phyloP scores from a whole-genome alignment of 2,113 vertebrate genomes.

The Capreolus pygargus region DNA sequence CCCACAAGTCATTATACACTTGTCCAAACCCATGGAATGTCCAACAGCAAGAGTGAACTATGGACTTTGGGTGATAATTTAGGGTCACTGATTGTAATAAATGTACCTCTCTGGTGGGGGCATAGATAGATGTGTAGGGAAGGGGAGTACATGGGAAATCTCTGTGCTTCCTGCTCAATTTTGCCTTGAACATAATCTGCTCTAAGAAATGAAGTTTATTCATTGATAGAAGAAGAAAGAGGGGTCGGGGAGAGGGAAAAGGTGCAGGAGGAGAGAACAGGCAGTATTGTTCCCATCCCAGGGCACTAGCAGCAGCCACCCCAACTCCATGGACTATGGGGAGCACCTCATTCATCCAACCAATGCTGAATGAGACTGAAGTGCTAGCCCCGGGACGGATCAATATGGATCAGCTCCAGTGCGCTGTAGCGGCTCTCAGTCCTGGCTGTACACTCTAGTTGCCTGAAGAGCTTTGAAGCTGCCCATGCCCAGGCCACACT shows the following conservation, averaged over 20 bases:
- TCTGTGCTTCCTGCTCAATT: not conserved
- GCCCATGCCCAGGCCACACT: not conserved
- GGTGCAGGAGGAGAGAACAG: not conserved
- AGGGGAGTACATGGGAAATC: not conserved
- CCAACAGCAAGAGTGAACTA: not conserved
- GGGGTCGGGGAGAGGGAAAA: accelerated
- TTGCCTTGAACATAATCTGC: not conserved
- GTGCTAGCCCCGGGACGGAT: not conserved
- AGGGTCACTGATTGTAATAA: not conserved
- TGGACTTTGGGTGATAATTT: not conserved
- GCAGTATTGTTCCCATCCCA: not conserved
- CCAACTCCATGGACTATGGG: not conserved
- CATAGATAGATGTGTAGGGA: not conserved
- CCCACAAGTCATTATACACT: not conserved
- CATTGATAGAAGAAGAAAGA: too few relatives aligned
- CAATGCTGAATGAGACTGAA: not conserved
- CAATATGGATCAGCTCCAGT: not conserved
- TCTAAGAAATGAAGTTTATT: not conserved
- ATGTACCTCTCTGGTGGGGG: not conserved
- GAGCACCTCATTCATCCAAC: not conserved
- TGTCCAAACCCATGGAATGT: not conserved
- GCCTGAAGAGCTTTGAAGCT: too few relatives aligned
- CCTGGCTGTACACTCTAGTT: not conserved
- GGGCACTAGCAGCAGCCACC: not conserved
- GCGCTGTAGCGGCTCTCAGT: not conserved